Evolutionary conservation across 2,797 vertebrate genomes (phyloP), one percentile per base, ranked within the genome.

Genomic region (Phataginus tetradactyla): DNA sequence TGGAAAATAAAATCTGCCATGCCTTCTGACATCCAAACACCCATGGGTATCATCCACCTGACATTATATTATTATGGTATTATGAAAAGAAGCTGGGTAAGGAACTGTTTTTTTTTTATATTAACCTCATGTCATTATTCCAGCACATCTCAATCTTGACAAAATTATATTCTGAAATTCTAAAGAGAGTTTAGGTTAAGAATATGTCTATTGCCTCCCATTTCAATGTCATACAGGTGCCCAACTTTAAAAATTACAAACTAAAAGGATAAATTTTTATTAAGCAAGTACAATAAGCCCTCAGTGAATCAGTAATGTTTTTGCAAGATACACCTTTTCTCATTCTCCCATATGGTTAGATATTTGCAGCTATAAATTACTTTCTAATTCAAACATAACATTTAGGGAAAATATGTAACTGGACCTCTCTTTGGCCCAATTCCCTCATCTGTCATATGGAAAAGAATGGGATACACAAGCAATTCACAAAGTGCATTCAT

Each of bases 291-390:
- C 53, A 66, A 8, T 34, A 90, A 80, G 8, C 29, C 34, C 12
- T 89, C 66, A n/a, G 5, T 53, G 74, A 95, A 71, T 89, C 80
- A 79, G n/a, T 61, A 74, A 85, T 25, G 17, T 53, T 66, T 92
- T 83, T 85, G 32, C n/a, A 83, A 45, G 20, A 27, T 27, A 11
- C 27, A 14, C 9, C n/a, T 83, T 91, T 88, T 83, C 79, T 61
- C 23, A 32, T 94, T 86, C 68, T 45, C 55, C 3, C 5, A 2
- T 45, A 17, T 84, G 55, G 84, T 95, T 93, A n/a, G 18, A 55
- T 90, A 96, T 90, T 95, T 91, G 86, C 21, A 86, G 32, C 23
- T 53, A 37, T 69, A 32, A 78, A 83, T 92, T 94, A 91, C 55
- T 88, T 92, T 59, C 15, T 74, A 83, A 94, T 83, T 94, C 49